Conservation (phyloP, 1,140 invertebrate species). For the Rhagoletis zephyria region DNA sequence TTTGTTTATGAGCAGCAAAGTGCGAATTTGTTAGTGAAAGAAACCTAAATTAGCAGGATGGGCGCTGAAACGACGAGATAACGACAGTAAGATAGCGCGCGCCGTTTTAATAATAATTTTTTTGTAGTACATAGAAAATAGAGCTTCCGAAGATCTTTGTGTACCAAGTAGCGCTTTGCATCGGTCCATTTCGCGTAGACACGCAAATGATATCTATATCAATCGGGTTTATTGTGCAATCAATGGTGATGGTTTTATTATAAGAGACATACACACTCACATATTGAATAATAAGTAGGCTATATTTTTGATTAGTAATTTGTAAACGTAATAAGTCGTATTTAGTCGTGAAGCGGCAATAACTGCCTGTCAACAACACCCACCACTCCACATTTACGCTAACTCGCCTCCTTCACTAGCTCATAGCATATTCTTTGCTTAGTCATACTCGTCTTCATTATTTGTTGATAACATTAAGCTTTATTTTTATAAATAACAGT, state of each 20-base stretch:
- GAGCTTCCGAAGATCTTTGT: too few species aligned
- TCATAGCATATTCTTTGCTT: constrained; percentile 1
- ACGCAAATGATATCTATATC: constrained; percentile 57
- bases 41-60: too few species aligned
- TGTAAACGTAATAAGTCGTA: background rate
- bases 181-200: background rate
- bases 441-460: background rate
- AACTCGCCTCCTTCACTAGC: constrained; percentile 19
- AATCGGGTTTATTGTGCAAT: constrained; percentile 73
- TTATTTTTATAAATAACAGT: background rate
- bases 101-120: background rate
- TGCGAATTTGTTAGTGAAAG: background rate
- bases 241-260: constrained; percentile 70
- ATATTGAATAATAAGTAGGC: background rate
- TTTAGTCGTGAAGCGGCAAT: constrained; percentile 15
- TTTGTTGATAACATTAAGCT: constrained; percentile 43
- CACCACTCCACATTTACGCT: constrained; percentile 42
- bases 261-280: background rate
- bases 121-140: background rate
- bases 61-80: background rate
- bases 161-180: background rate
- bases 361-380: background rate
- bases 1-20: constrained; percentile 63
- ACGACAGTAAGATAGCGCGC: background rate
- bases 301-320: constrained; percentile 27